Conservation (phyloP, 2,113 vertebrate genomes). For the Chamaetylas fuelleborni region DNA sequence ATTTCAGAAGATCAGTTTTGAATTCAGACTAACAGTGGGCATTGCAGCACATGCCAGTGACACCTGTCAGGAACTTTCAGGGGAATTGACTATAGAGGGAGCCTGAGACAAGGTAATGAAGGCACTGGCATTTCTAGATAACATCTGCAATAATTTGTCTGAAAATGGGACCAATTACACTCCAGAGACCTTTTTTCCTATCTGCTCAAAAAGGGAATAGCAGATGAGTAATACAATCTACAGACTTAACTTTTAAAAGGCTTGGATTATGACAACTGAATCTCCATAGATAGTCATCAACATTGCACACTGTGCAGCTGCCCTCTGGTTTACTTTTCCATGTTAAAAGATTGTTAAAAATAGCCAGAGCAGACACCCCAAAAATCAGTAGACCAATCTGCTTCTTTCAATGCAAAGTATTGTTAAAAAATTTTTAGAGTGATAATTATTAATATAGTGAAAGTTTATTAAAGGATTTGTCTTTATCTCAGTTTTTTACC, state of each 20-base stretch:
- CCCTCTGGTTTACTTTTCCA: neutral
- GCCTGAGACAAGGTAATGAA: neutral
- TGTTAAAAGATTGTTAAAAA: neutral
- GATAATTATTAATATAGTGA: neutral
- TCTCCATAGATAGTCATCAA: neutral
- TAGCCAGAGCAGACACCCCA: rapidly evolving
- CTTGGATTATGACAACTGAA: neutral
- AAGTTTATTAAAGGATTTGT: neutral
- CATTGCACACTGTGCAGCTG: neutral
- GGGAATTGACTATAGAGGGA: constrained; percentile 6
- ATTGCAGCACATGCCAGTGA: neutral
- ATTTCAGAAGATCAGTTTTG: neutral
- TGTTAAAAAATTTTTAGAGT: neutral
- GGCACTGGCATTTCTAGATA: neutral
- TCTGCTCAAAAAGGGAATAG: neutral
- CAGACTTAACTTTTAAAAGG: neutral
- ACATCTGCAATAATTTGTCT: neutral
- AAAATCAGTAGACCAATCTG: neutral
- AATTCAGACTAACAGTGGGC: neutral
- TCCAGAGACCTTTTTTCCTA: neutral
- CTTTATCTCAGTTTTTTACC: neutral
- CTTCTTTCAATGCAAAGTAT: neutral
- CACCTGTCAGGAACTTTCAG: neutral
- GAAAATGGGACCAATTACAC: neutral
- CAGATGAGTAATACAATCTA: neutral